Evolutionary conservation across 2,797 vertebrate species (phyloP), one percentile per base, ranked within the genome.

Genomic region (Ctenopoma multispine): DNA sequence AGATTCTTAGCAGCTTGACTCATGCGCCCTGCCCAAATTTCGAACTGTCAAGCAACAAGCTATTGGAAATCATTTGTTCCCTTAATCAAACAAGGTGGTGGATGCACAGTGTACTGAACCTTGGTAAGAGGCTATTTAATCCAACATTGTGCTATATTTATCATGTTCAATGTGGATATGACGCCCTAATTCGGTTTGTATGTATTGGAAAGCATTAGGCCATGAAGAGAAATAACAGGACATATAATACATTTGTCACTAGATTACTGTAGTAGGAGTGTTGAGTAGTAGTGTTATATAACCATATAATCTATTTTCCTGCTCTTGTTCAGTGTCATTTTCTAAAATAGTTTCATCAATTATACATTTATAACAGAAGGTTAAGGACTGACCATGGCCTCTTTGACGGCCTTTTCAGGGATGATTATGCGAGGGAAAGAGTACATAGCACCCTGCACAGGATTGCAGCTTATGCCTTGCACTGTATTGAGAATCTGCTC

Each of bases 381-480:
- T 43, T 54, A 0, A 59, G 69, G 40, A 86, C 90, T 78, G 57
- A 97, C 96, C 95, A 86, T 72, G 18, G 97, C 97, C 9, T 92
- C 94, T 21, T 87, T 88, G 46, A 97, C 9, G 0, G 97, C 96
- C 0, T 90, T 91, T 5, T 93, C 90, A 0, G 97, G 95, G 48
- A 98, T 92, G 51, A 89, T 83, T 56, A 98, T 94, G 9, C 83
- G 62, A 3, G 97, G 97, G 80, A 95, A 95, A 47, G 96, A 96
- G 79, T 97, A 98, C 96, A 98, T 97, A 24, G 96, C 97, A 0
- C 97, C 97, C 89, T 98, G 96, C 65, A 98, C 96, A 0, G 97
- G 96, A 82, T 97, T 97, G 87, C 96, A 98, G 78, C 4, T 90
- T 90, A 98, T 96, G 21, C 97, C 97, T 0, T 96, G 93, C 0